Conservation (phyloP, 1,140 invertebrate species). For the Conus ventricosus region DNA sequence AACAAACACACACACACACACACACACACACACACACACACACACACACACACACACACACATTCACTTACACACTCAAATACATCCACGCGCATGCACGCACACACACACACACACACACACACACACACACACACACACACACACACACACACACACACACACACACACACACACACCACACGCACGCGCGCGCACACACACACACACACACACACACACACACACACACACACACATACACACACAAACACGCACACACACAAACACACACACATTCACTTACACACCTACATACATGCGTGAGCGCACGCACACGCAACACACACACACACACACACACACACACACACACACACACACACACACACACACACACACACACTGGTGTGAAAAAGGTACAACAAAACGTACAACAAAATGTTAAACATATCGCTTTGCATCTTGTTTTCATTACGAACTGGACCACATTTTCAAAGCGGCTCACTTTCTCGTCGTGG, state of each 20-base stretch:
- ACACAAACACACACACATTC: not conserved
- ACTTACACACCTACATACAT: not conserved
- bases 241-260: not conserved
- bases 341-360: conserved; percentile 9
- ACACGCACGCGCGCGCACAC: not conserved
- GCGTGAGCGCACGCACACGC: not conserved
- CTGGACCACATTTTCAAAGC: too few species aligned
- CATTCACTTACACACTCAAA: not conserved
- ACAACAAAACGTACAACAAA: too few species aligned
- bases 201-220: conserved; percentile 9
- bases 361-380: not conserved
- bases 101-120: conserved; percentile 5
- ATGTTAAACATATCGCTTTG: too few species aligned
- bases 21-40: too few species aligned
- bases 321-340: not conserved
- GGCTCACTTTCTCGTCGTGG: too few species aligned
- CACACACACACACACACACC: conserved; percentile 5
- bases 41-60: too few species aligned
- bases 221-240: not conserved
- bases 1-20: too few species aligned
- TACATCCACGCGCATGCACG: not conserved
- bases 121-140: not conserved
- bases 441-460: too few species aligned
- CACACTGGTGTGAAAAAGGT: too few species aligned
- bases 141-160: conserved; percentile 5